Percentiles rank a stretch among this genome's conserved stretches.
These are phyloP conservation scores for Xiphorhynchus elegans DNA, from an alignment of 2,113 vertebrate genomes.

Conservation along the genomic window DNA sequence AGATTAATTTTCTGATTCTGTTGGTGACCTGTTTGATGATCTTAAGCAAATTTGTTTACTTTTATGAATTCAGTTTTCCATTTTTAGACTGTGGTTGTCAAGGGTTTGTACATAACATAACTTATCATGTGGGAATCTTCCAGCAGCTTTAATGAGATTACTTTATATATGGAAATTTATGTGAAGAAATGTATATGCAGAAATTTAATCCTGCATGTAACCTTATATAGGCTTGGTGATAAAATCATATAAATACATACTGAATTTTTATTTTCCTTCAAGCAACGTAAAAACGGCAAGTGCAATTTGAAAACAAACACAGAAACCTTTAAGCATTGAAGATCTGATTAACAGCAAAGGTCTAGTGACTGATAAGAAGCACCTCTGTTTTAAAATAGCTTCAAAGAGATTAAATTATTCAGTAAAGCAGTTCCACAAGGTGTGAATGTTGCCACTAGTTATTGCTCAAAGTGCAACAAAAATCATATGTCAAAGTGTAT, in stretches of 20 bases:
- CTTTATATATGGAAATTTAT: neutral
- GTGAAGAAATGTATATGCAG: neutral
- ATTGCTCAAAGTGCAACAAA: neutral
- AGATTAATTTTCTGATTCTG: neutral
- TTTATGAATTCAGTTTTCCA: neutral
- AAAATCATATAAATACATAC: neutral
- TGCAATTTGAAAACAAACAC: neutral
- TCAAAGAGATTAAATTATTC: neutral
- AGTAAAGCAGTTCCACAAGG: neutral
- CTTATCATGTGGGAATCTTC: neutral
- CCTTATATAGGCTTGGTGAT: neutral
- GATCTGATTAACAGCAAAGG: neutral
- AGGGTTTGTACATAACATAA: neutral
- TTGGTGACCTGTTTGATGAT: neutral
- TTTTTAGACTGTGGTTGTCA: neutral
- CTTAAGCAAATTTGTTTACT: neutral
- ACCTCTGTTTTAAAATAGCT: neutral
- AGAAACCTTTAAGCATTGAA: neutral
- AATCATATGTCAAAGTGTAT: neutral
- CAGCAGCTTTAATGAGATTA: neutral
- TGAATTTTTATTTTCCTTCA: neutral
- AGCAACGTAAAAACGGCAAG: neutral
- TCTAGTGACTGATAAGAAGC: neutral
- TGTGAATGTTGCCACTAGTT: neutral
- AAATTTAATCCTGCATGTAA: neutral